Percentiles rank a stretch among this genome's conserved stretches.
Conservation (phyloP, 2,113 vertebrate species). For the Carassius carassius region DNA sequence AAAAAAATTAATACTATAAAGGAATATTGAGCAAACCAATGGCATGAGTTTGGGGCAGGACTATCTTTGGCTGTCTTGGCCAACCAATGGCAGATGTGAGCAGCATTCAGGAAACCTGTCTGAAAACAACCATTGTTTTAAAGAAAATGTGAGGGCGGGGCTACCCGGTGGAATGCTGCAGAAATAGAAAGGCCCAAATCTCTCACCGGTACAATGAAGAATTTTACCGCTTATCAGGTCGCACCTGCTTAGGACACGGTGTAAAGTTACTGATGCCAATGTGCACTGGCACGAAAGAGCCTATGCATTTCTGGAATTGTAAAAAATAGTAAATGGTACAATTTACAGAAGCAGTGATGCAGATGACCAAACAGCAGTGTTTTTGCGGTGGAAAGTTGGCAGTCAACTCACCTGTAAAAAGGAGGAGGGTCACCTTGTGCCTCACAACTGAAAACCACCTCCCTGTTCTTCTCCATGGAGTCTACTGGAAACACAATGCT, state of each 20-base stretch:
- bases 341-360: slow-evolving; percentile 29
- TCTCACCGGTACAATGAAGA: too few relatives aligned
- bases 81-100: neutral
- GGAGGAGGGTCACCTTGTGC: slow-evolving; percentile 87
- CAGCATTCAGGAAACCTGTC: neutral
- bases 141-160: neutral
- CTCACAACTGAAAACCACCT: slow-evolving; percentile 91
- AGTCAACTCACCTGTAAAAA: slow-evolving; percentile 79
- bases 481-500: slow-evolving; percentile 90
- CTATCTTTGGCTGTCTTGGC: neutral
- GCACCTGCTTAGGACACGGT: neutral
- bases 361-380: slow-evolving; percentile 13
- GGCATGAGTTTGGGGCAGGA: neutral
- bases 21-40: neutral
- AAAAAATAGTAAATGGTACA: slow-evolving; percentile 4
- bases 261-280: neutral
- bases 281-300: slow-evolving; percentile 1
- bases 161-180: neutral
- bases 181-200: neutral
- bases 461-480: slow-evolving; percentile 87
- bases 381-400: slow-evolving; percentile 9
- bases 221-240: neutral
- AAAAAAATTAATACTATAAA: neutral
- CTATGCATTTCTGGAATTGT: neutral
- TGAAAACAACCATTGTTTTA: neutral